Evolutionary conservation across 1,140 invertebrate genomes (phyloP).

Genomic region (Chrysoperla carnea): DNA sequence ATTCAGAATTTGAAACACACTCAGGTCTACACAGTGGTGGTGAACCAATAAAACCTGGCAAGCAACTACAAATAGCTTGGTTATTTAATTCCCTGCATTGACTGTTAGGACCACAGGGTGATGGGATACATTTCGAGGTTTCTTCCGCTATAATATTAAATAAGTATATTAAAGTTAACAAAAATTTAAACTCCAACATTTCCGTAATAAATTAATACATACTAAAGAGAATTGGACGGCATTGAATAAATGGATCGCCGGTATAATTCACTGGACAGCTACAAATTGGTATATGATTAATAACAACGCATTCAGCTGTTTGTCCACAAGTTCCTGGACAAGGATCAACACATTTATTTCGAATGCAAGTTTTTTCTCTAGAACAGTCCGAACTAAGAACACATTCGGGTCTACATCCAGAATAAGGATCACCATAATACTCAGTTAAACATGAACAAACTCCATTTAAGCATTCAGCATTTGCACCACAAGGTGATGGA

Average conservation of each 20-base stretch:
- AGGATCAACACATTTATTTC: conserved; percentile 48
- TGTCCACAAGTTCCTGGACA: conserved; percentile 46
- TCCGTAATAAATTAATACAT: background rate
- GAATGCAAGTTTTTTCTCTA: conserved; percentile 40
- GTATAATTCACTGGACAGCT: conserved; percentile 37
- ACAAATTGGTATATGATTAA: conserved; percentile 49
- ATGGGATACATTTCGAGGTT: conserved; percentile 28
- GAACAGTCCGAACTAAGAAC: conserved; percentile 45
- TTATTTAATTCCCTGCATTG: conserved; percentile 36
- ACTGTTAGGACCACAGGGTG: conserved; percentile 43
- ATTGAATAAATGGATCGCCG: conserved; percentile 42
- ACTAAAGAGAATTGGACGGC: conserved; percentile 23
- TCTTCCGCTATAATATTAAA: background rate
- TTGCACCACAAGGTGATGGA: conserved; percentile 46
- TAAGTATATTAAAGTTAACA: background rate
- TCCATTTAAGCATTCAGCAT: conserved; percentile 36
- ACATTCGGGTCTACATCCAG: conserved; percentile 47
- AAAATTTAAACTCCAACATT: background rate
- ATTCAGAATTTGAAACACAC: conserved; percentile 41
- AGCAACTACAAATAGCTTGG: conserved; percentile 40
- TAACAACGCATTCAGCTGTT: conserved; percentile 44
- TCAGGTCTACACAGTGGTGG: conserved; percentile 45
- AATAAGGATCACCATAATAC: conserved; percentile 47
- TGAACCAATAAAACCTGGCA: conserved; percentile 36
- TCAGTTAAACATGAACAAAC: conserved; percentile 41